A percentile compares a stretch with the other conserved stretches of the same genome.
Evolutionary conservation across 2,113 vertebrate genomes (phyloP).

Genomic region (Lathamus discolor): DNA sequence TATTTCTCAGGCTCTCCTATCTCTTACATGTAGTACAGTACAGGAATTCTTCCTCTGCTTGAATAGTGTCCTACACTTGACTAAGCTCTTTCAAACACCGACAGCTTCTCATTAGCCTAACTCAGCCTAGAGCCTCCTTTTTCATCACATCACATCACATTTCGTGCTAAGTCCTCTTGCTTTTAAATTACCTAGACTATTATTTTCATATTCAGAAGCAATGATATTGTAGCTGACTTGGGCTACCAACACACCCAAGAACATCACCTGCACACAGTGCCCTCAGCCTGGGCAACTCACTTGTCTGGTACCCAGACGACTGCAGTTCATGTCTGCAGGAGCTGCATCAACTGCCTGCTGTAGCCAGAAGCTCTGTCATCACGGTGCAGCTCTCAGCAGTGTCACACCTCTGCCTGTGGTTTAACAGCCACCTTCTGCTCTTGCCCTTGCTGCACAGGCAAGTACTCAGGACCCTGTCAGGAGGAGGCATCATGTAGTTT

Average conservation of each 20-base stretch:
- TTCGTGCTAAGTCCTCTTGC: not conserved
- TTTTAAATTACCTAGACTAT: not conserved
- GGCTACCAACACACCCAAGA: not conserved
- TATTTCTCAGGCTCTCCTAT: not conserved
- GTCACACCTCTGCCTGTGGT: not conserved
- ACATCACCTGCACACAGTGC: not conserved
- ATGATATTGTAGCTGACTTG: not conserved
- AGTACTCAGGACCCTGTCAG: not conserved
- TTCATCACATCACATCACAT: not conserved
- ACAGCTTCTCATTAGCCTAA: constrained; percentile 22
- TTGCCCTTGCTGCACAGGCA: not conserved
- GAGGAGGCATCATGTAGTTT: not conserved
- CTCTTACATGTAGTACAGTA: not conserved
- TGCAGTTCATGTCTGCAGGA: not conserved
- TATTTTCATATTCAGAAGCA: not conserved
- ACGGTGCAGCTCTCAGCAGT: accelerated
- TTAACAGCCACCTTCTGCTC: not conserved
- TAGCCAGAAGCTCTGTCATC: not conserved
- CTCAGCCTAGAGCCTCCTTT: not conserved
- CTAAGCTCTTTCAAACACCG: not conserved
- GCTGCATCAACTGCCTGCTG: not conserved
- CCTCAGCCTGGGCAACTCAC: not conserved
- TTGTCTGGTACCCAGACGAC: not conserved
- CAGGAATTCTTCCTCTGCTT: constrained; percentile 1
- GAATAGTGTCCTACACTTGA: not conserved